Base-by-base conservation (phyloP, 2,113 vertebrate genomes). In the Triplophysa tibetana region DNA sequence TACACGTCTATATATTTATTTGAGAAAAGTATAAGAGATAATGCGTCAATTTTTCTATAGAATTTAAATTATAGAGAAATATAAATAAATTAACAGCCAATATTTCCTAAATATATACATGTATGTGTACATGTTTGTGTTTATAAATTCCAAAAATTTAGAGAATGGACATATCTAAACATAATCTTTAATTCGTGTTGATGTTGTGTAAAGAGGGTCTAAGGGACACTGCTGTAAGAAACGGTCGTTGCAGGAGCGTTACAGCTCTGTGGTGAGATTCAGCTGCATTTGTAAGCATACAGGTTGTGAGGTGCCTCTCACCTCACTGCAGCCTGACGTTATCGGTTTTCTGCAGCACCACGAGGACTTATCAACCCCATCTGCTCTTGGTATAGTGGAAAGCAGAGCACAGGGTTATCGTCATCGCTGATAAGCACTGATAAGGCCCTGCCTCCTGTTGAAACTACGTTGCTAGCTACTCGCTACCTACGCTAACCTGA, bases 351-450 rank as follows among this genome's bases (percentile, higher is more conserved):
- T 81, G 85, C 88, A 88, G 90, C 85, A 87, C 89, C 84, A 84
- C 77, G 69, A 66, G 86, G 72, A n/a, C 19, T 87, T 91, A 90
- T 95, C 92, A 58, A 88, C 83, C 90, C 79, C 77, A 91, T 93
- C 92, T 85, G 81, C 90, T 89, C 88, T 93, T 86, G 87, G 78
- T 87, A 85, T 90, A 84, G 91, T 88, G 65, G 91, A 79, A 4
- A 90, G 29, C 86, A 90, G 92, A 93, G 92, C 92, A 75, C 80
- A 85, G 88, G 94, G 94, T 96, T 95, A 96, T 96, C 95, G 86
- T 92, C 77, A 65, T 83, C 68, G 91, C 88, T 84, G 92, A 96
- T 94, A 92, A 83, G 89, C 85, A 87, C 90, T 91, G 94, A 94
- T 94, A 94, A 90, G 90, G 70, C 83, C 79, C 68, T 82, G 88